Evolutionary conservation across 2,888 invertebrate genomes (phyloP).

Genomic region (Epirrhoe alternata): DNA sequence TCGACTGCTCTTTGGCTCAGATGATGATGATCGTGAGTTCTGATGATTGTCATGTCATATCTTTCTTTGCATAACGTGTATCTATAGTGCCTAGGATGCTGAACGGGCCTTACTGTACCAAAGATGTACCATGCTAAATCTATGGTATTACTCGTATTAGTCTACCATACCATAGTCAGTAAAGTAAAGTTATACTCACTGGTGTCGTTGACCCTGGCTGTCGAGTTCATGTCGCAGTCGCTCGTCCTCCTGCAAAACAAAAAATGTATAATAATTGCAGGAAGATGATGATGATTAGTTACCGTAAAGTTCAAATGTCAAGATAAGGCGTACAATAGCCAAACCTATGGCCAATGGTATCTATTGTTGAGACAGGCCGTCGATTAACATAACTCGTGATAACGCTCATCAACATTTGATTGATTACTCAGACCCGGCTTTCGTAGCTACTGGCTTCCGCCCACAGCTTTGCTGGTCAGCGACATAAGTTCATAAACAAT

Average conservation of each 20-base stretch:
- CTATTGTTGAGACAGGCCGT: constrained; percentile 20
- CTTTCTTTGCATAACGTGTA: too few species aligned
- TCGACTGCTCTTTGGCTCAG: too few species aligned
- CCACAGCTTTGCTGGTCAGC: too few species aligned
- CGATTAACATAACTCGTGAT: constrained; percentile 14
- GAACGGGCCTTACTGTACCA: too few species aligned
- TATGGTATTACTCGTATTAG: too few species aligned
- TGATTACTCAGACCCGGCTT: constrained; percentile 2
- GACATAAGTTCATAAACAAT: too few species aligned
- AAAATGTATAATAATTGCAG: neutral
- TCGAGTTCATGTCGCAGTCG: constrained; percentile 76
- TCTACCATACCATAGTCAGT: too few species aligned
- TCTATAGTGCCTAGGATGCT: too few species aligned
- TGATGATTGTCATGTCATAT: too few species aligned
- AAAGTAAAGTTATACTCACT: constrained; percentile 56
- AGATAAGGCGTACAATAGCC: neutral
- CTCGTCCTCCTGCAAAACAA: constrained; percentile 77
- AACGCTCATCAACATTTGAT: constrained; percentile 18
- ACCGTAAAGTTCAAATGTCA: neutral
- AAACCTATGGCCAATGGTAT: constrained; percentile 8
- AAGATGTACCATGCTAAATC: too few species aligned
- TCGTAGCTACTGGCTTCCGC: neutral
- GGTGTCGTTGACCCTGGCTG: constrained; percentile 70
- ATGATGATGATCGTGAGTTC: too few species aligned
- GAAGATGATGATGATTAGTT: too few species aligned